Evolutionary conservation across 2,888 invertebrate species (phyloP).

Genomic region (Scaptomyza reducta): DNA sequence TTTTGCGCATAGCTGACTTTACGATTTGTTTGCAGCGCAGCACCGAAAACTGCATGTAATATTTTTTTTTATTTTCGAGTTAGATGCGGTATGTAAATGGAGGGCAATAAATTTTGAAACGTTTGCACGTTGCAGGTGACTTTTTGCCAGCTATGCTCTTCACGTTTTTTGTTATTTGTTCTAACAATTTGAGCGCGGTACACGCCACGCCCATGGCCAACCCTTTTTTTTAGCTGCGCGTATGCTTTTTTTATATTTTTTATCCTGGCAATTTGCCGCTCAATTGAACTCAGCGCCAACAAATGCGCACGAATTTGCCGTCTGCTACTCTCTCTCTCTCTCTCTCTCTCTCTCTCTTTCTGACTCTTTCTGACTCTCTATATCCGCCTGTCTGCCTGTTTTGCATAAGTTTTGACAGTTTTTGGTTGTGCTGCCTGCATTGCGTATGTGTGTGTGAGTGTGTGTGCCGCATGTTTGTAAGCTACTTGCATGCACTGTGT

Average conservation of each 20-base stretch:
- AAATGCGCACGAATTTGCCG: slow-evolving; percentile 54
- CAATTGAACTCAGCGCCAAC: slow-evolving; percentile 70
- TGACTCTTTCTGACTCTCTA: slow-evolving; percentile 17
- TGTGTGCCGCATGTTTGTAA: slow-evolving; percentile 29
- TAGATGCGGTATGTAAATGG: slow-evolving; percentile 56
- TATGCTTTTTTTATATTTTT: slow-evolving; percentile 22
- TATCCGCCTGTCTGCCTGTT: slow-evolving; percentile 47
- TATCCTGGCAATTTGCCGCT: slow-evolving; percentile 73
- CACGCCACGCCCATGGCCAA: slow-evolving; percentile 23
- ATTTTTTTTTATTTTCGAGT: slow-evolving; percentile 3
- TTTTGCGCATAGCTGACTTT: slow-evolving; percentile 1
- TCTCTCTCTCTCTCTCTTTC: too few relatives aligned
- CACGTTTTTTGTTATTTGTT: slow-evolving; percentile 59
- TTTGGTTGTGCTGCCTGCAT: slow-evolving; percentile 15
- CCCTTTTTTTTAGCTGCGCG: background rate
- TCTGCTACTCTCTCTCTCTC: slow-evolving; percentile 24
- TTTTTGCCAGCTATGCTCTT: slow-evolving; percentile 40
- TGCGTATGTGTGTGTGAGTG: slow-evolving; percentile 6
- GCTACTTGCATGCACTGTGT: slow-evolving; percentile 23
- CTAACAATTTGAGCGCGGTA: slow-evolving; percentile 67
- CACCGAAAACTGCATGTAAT: slow-evolving; percentile 26
- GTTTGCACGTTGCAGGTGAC: slow-evolving; percentile 74
- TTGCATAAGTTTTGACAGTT: slow-evolving; percentile 80
- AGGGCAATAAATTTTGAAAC: slow-evolving; percentile 66
- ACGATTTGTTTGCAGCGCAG: slow-evolving; percentile 32